A percentile compares a stretch with the other conserved stretches of the same genome.
phyloP scores from a whole-genome alignment of 2,113 vertebrate species.

The Monopterus albus region DNA sequence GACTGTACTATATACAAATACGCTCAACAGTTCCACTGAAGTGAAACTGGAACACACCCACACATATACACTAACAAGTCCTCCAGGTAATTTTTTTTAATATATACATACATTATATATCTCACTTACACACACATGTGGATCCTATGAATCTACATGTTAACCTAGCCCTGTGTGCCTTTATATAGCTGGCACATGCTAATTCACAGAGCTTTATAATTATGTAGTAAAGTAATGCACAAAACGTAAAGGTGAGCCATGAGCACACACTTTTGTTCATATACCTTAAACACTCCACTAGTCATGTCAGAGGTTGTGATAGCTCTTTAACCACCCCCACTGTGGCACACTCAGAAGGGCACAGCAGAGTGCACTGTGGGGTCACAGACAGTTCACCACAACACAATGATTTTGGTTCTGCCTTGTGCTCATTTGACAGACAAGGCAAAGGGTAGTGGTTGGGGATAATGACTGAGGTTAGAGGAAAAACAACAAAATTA shows the following conservation, averaged over 20 bases:
- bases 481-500: slow-evolving; percentile 14
- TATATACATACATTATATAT: too few species aligned
- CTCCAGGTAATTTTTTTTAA: too few species aligned
- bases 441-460: slow-evolving; percentile 3
- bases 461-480: slow-evolving; percentile 14
- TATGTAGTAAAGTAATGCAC: slow-evolving; percentile 37
- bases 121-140: slow-evolving; percentile 18
- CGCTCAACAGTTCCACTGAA: slow-evolving; percentile 46
- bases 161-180: slow-evolving; percentile 25
- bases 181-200: slow-evolving; percentile 27
- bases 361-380: slow-evolving; percentile 64
- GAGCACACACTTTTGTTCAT: slow-evolving; percentile 23
- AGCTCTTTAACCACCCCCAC: slow-evolving; percentile 60
- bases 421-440: slow-evolving; percentile 57
- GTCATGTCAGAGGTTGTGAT: slow-evolving; percentile 55
- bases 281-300: slow-evolving; percentile 51
- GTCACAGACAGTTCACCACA: slow-evolving; percentile 77
- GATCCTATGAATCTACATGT: slow-evolving; percentile 35
- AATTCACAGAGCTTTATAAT: slow-evolving; percentile 56
- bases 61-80: slow-evolving; percentile 4
- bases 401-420: slow-evolving; percentile 58
- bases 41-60: slow-evolving; percentile 26
- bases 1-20: slow-evolving; percentile 46
- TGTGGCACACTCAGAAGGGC: slow-evolving; percentile 59
- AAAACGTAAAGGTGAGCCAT: slow-evolving; percentile 4